Evolutionary conservation across 2,797 vertebrate species (phyloP).

Genomic region (Harpagifer antarcticus): DNA sequence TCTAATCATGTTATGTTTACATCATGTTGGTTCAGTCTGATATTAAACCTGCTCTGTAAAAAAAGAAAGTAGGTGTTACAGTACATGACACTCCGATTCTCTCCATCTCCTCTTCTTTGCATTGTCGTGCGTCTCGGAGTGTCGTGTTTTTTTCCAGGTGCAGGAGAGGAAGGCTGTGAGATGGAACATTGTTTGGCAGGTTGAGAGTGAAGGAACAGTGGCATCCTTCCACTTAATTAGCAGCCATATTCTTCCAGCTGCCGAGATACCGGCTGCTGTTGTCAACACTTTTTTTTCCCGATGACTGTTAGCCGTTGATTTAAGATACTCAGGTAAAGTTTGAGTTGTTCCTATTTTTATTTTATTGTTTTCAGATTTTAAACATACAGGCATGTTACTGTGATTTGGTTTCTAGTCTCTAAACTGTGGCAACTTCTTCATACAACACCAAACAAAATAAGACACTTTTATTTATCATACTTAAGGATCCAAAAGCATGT

Average conservation of each 20-base stretch:
- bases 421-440: too few species aligned
- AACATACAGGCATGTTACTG: background rate
- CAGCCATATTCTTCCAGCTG: constrained; percentile 36
- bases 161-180: constrained; percentile 43
- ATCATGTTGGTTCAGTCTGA: background rate
- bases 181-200: constrained; percentile 43
- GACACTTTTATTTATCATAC: too few species aligned
- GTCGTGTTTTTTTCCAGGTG: constrained; percentile 9
- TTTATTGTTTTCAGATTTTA: constrained; percentile 2
- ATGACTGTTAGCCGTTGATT: constrained; percentile 23
- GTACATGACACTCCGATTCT: constrained; percentile 9
- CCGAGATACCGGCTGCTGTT: constrained; percentile 33
- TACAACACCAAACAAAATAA: too few species aligned
- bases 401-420: too few species aligned
- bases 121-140: constrained; percentile 8
- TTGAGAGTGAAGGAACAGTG: constrained; percentile 45
- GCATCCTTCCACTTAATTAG: constrained; percentile 58
- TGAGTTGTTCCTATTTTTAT: constrained; percentile 11
- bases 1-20: constrained; percentile 10
- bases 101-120: constrained; percentile 9
- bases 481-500: too few species aligned
- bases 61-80: background rate
- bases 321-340: background rate
- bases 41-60: constrained; percentile 8
- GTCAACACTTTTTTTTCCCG: constrained; percentile 22